Percentiles rank a stretch among this genome's conserved stretches.
Evolutionary conservation across 2,888 invertebrate species (phyloP).

Genomic region (Agonopterix heracliana): DNA sequence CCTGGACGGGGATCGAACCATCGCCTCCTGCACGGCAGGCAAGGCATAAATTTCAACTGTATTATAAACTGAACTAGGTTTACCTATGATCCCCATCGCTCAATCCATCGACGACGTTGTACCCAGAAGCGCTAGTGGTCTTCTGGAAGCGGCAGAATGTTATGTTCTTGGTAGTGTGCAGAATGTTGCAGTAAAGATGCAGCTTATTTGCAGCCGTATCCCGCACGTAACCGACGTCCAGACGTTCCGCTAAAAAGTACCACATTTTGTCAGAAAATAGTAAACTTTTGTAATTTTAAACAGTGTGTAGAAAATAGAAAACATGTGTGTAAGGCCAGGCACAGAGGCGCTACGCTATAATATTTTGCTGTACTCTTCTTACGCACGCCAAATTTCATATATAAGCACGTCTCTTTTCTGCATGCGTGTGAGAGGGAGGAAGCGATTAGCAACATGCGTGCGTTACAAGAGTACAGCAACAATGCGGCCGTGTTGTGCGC

Average conservation of each 20-base stretch:
- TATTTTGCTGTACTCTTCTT: no score
- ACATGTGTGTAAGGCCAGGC: no score
- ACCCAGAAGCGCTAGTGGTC: conserved; percentile 45
- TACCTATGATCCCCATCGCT: conserved; percentile 64
- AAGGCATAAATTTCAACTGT: no score
- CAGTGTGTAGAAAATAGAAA: background rate
- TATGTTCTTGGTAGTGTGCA: conserved; percentile 51
- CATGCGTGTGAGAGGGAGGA: no score
- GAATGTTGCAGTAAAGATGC: conserved; percentile 64
- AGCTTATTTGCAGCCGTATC: conserved; percentile 37
- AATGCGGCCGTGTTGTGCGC: no score
- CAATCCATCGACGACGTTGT: conserved; percentile 59
- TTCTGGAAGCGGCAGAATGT: conserved; percentile 70
- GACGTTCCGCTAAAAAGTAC: conserved; percentile 36
- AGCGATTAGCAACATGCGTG: no score
- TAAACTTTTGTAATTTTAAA: background rate
- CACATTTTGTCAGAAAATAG: background rate
- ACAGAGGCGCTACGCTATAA: no score
- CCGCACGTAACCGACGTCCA: conserved; percentile 55
- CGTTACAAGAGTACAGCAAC: no score
- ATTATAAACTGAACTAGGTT: background rate
- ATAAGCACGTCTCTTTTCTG: no score
- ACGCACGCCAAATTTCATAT: no score
- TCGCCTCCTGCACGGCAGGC: no score
- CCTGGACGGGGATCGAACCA: no score